phyloP scores from a whole-genome alignment of 2,888 invertebrate species.

The Agrilus cyanescens region DNA sequence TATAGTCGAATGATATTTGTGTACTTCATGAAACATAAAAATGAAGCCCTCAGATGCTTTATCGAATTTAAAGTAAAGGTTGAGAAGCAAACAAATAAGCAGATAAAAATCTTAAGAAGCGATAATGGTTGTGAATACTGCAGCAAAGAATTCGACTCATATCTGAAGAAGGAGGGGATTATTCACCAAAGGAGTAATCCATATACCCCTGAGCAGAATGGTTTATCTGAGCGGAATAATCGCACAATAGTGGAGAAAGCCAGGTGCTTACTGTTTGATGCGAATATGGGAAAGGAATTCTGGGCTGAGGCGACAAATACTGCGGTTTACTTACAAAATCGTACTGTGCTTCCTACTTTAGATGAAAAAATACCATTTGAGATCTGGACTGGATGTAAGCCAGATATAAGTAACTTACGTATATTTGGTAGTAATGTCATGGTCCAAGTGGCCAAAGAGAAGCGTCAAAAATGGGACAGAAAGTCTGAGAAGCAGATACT shows the following conservation, averaged over 20 bases:
- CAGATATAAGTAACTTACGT: conserved; percentile 16
- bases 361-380: conserved; percentile 9
- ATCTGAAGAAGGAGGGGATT: no score
- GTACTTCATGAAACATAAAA: no score
- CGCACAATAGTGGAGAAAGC: conserved; percentile 20
- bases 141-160: no score
- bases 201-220: no score
- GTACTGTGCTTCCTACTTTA: conserved; percentile 2
- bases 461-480: conserved; percentile 8
- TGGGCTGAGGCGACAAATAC: conserved; percentile 3
- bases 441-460: conserved; percentile 7
- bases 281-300: background rate
- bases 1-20: no score
- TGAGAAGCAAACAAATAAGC: no score
- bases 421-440: conserved; percentile 6
- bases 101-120: no score
- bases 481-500: conserved; percentile 7
- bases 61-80: no score
- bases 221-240: no score
- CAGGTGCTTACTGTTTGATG: conserved; percentile 10
- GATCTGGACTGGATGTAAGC: conserved; percentile 10
- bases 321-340: conserved; percentile 6
- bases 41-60: no score
- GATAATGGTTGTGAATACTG: no score
- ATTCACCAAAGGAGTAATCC: no score